Conservation (phyloP, 2,888 invertebrate species). For the Craniophora ligustri region DNA sequence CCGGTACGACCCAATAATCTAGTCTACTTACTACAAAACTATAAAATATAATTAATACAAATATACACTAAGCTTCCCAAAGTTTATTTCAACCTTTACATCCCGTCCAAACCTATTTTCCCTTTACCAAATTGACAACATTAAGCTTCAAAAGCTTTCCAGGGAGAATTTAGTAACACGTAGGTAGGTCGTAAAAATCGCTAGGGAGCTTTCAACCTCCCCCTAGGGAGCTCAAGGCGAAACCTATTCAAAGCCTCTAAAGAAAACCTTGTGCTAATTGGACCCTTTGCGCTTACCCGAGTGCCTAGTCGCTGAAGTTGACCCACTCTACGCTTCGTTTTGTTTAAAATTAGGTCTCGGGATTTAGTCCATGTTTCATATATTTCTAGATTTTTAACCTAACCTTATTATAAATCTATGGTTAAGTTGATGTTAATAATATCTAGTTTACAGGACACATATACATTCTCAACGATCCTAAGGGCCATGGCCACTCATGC, state of each 20-base stretch:
- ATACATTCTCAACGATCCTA: no score
- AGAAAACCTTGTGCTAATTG: slow-evolving; percentile 42
- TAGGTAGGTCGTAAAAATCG: background rate
- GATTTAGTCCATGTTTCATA: background rate
- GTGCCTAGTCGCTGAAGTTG: background rate
- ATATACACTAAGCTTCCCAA: no score
- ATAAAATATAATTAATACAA: no score
- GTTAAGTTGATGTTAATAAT: no score
- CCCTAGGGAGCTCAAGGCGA: slow-evolving; percentile 22
- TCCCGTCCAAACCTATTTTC: background rate
- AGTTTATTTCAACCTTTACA: no score
- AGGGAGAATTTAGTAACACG: background rate
- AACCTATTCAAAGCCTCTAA: slow-evolving; percentile 8
- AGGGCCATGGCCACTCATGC: no score
- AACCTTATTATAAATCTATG: no score
- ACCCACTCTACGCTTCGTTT: slow-evolving; percentile 4
- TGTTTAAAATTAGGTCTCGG: slow-evolving; percentile 21
- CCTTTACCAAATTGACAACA: background rate
- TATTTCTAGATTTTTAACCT: background rate
- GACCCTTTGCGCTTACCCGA: slow-evolving; percentile 11
- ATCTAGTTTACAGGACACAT: no score
- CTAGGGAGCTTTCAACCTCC: slow-evolving; percentile 3
- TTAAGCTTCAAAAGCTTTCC: slow-evolving; percentile 3
- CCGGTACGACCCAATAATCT: no score
- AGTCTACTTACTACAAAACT: no score